Conservation (phyloP, 2,797 vertebrate species). For the Phataginus tricuspis region DNA sequence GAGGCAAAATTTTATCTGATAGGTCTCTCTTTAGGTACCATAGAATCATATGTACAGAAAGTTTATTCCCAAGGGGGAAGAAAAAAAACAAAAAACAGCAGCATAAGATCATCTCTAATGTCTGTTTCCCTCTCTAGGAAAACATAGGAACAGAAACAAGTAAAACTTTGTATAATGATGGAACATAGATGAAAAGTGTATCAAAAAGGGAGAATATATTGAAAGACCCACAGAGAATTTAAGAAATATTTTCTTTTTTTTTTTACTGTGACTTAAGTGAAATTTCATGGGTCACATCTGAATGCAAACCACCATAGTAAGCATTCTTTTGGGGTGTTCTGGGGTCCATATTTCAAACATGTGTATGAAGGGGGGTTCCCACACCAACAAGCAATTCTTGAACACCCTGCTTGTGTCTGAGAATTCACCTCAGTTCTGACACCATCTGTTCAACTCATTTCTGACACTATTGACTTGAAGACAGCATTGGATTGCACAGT, state of each 20-base stretch:
- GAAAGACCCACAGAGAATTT: not conserved
- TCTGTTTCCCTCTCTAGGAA: not conserved
- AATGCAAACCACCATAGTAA: not conserved
- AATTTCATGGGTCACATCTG: not conserved
- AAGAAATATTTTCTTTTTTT: not conserved
- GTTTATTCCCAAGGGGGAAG: not conserved
- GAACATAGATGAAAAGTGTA: not conserved
- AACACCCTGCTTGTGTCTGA: not conserved
- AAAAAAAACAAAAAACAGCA: not conserved
- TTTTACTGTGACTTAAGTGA: not conserved
- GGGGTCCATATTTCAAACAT: not conserved
- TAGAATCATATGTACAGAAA: not conserved
- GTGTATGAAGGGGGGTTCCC: not conserved
- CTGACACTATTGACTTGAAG: not conserved
- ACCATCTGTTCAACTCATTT: not conserved
- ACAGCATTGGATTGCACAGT: not conserved
- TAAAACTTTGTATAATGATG: not conserved
- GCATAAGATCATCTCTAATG: not conserved
- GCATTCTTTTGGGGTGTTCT: not conserved
- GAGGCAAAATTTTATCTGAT: not conserved
- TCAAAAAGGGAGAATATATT: not conserved
- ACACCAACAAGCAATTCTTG: not conserved
- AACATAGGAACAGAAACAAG: not conserved
- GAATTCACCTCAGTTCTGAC: not conserved
- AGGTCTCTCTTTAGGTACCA: not conserved